Conservation (phyloP, 1,140 invertebrate genomes). For the Sitobion miscanthi region DNA sequence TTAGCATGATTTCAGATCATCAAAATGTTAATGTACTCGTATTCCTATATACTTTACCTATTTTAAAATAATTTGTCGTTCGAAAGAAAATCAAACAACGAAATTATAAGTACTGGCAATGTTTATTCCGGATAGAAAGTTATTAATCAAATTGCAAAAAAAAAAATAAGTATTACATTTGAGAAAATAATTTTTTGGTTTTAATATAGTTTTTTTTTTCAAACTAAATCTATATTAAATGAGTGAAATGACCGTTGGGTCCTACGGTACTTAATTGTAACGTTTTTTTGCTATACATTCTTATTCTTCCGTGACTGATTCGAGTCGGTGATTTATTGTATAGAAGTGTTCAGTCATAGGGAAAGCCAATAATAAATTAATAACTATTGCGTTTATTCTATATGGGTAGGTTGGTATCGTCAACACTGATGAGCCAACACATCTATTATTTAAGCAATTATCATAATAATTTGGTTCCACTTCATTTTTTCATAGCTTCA, state of each 20-base stretch:
- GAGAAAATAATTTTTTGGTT: neutral
- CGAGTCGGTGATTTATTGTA: slow-evolving; percentile 37
- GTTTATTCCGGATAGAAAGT: neutral
- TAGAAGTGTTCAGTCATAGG: slow-evolving; percentile 37
- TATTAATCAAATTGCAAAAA: neutral
- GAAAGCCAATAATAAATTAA: slow-evolving; percentile 43
- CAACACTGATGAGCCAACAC: neutral
- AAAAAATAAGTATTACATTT: slow-evolving; percentile 1
- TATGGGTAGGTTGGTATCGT: neutral
- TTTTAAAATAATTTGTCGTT: neutral
- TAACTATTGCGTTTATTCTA: neutral
- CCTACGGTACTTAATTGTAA: slow-evolving; percentile 49
- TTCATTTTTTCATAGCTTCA: neutral
- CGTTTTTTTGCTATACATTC: slow-evolving; percentile 1
- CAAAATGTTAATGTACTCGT: neutral
- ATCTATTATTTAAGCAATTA: neutral
- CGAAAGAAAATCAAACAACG: neutral
- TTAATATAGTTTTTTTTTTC: neutral
- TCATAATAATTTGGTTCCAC: slow-evolving; percentile 3
- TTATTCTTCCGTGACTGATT: slow-evolving; percentile 52
- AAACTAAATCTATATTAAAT: slow-evolving; percentile 25
- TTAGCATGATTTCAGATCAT: neutral
- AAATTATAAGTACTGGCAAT: neutral
- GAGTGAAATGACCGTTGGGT: slow-evolving; percentile 42
- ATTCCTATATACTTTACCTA: neutral